Percentiles rank a stretch among this genome's conserved stretches.
phyloP scores from a whole-genome alignment of 2,888 invertebrate genomes.

The Conchocele bisecta region DNA sequence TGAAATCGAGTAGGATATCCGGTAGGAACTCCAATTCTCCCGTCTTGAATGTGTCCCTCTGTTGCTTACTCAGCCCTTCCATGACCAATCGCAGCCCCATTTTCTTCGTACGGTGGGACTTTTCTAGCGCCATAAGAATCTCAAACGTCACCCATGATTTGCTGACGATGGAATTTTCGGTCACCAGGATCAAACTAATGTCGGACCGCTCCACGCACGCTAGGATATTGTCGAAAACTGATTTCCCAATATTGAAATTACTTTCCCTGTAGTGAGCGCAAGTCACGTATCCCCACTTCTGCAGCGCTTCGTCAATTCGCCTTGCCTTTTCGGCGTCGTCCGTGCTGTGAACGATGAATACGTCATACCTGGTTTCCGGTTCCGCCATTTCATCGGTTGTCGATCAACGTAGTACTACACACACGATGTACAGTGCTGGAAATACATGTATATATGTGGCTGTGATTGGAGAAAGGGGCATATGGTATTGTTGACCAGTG shows the following conservation, averaged over 20 bases:
- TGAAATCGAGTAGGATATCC: conserved; percentile 29
- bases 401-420: too few species aligned
- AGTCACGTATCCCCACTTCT: conserved; percentile 3
- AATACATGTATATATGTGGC: too few species aligned
- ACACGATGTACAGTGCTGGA: too few species aligned
- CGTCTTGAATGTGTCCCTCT: conserved; percentile 21
- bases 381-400: too few species aligned
- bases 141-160: conserved; percentile 46
- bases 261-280: conserved; percentile 37
- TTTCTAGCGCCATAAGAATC: conserved; percentile 36
- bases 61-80: conserved; percentile 20
- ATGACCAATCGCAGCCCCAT: conserved; percentile 42
- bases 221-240: conserved; percentile 31
- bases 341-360: conserved; percentile 39
- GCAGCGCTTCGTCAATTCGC: conserved; percentile 12
- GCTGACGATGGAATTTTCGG: conserved; percentile 28
- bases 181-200: conserved; percentile 33
- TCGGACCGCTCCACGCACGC: conserved; percentile 27
- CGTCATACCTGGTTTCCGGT: conserved; percentile 20
- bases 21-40: conserved; percentile 30
- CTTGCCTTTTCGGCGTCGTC: conserved; percentile 22
- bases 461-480: too few species aligned
- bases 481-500: too few species aligned
- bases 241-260: conserved; percentile 30
- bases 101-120: conserved; percentile 25